Evolutionary conservation across 2,797 vertebrate genomes (phyloP).

Genomic region (Melanotaenia pygmaea): DNA sequence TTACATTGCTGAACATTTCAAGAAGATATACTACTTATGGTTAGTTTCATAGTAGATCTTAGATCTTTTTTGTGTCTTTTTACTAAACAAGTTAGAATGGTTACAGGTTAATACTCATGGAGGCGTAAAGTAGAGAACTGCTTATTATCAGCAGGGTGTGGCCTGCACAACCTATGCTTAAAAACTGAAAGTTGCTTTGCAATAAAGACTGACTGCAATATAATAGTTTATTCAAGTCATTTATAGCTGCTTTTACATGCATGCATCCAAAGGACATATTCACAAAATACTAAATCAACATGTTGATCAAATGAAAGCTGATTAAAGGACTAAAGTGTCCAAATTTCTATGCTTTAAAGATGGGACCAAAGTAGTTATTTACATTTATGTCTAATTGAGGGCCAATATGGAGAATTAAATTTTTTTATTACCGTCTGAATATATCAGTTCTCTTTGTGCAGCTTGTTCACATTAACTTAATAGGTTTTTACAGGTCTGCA

Average conservation of each 20-base stretch:
- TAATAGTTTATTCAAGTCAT: not conserved
- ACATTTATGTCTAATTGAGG: not conserved
- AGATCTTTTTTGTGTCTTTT: too few species aligned
- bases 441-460: not conserved
- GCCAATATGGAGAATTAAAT: not conserved
- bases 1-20: too few species aligned
- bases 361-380: not conserved
- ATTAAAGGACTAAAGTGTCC: not conserved
- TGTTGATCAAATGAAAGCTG: not conserved
- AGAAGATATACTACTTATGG: too few species aligned
- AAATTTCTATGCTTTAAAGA: not conserved
- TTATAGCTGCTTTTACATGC: not conserved
- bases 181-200: not conserved
- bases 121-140: not conserved
- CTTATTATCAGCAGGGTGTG: constrained; percentile 6
- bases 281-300: too few species aligned
- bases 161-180: constrained; percentile 1
- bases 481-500: not conserved
- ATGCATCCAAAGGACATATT: not conserved
- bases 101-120: too few species aligned
- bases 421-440: not conserved
- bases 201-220: not conserved
- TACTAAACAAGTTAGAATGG: too few species aligned
- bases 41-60: too few species aligned
- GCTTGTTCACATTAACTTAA: constrained; percentile 9